phyloP scores from a whole-genome alignment of 1,140 invertebrate species.

The Teleopsis dalmanni region DNA sequence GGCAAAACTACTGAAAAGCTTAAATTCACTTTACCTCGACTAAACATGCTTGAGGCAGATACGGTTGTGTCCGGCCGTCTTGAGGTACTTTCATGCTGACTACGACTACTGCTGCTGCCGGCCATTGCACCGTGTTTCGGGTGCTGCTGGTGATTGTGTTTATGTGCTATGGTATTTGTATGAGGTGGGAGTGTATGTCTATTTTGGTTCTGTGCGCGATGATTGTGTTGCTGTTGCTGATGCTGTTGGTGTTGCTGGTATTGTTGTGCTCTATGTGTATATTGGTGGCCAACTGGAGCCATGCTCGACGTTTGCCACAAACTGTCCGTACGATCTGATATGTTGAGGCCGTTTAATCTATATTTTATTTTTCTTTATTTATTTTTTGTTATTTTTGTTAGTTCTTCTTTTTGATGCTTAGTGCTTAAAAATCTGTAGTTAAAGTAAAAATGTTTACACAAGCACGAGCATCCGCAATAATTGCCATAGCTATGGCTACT shows the following conservation, averaged over 20 bases:
- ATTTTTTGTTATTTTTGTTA: background rate
- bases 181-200: conserved; percentile 12
- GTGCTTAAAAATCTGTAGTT: background rate
- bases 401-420: background rate
- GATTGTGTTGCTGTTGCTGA: conserved; percentile 10
- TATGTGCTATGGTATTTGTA: conserved; percentile 3
- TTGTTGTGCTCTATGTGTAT: conserved; percentile 12
- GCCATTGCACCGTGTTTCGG: conserved; percentile 14
- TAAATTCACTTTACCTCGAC: conserved; percentile 42
- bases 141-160: conserved; percentile 9
- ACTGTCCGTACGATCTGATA: conserved; percentile 38
- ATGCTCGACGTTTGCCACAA: conserved; percentile 39
- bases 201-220: background rate
- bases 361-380: background rate
- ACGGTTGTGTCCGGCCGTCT: conserved; percentile 33
- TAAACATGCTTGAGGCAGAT: conserved; percentile 37
- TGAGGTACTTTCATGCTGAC: conserved; percentile 33
- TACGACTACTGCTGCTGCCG: conserved; percentile 30
- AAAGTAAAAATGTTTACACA: background rate
- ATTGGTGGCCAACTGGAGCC: conserved; percentile 15
- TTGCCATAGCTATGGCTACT: too few relatives aligned
- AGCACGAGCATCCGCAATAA: conserved; percentile 3
- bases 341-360: conserved; percentile 10
- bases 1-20: too few relatives aligned
- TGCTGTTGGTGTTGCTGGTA: conserved; percentile 14